Evolutionary conservation across 2,797 vertebrate species (phyloP), one percentile per base, ranked within the genome.

Genomic region (Sylvilagus floridanus): DNA sequence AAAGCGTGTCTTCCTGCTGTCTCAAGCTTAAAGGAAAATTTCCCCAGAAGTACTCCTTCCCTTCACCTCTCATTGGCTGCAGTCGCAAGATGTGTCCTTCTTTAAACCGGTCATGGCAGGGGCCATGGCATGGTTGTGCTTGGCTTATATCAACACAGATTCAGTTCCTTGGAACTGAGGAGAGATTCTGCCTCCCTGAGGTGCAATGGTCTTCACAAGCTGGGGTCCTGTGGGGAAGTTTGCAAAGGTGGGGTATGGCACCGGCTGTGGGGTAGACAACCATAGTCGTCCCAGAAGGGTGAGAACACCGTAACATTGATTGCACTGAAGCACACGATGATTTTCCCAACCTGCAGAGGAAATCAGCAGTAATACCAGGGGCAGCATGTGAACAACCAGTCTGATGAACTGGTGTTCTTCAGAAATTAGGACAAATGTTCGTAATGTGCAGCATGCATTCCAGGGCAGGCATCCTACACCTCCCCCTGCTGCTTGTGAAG

Each of bases 21-120:
- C 37, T 13, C 84, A 75, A 86, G 84, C n/a, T 73, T 21, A 75
- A 87, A 75, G 57, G 37, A 63, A 87, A 87, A 63, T n/a, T 63
- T 87, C 21, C 37, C 35, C 54, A 60, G 68, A 73, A 62, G 4
- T 71, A n/a, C 57, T 71, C 24, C 24, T 32, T 73, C 21, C 11
- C 26, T 19, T 42, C 28, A 62, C 52, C 71, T 60, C 68, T 72
- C 50, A 57, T 85, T 72, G 69, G 35, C 69, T 72, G 24, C 42
- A 32, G 24, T 77, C 4, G 9, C 42, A 21, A 66, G 81, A 47
- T 62, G 35, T 52, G 26, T 78, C 47, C 17, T 21, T 37, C 78
- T 17, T 57, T 57, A 16, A 57, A 37, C 24, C 30, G n/a, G n/a
- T 63, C 54, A 57, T 2, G 57, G 28, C 57, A 87, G 37, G 47